phyloP scores from a whole-genome alignment of 2,797 vertebrate genomes.

The Eulemur mongoz region DNA sequence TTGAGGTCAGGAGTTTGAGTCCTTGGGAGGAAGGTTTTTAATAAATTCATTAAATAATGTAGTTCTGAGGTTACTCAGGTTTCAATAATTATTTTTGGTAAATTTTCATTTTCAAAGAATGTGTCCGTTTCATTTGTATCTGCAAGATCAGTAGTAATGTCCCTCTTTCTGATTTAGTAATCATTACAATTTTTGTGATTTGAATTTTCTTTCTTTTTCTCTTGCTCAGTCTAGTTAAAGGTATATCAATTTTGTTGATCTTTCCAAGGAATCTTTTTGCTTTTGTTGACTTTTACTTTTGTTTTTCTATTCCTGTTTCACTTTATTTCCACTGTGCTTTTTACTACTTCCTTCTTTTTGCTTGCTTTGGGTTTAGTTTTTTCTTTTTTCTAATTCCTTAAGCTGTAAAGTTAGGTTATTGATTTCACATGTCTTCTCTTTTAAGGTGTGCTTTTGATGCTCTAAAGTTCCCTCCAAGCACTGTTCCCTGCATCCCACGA shows the following conservation, averaged over 20 bases:
- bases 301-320: neutral
- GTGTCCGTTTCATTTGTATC: neutral
- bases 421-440: neutral
- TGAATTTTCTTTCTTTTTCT: neutral
- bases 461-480: neutral
- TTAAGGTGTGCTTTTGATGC: neutral
- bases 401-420: neutral
- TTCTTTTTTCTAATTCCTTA: neutral
- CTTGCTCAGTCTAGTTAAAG: neutral
- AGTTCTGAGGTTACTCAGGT: neutral
- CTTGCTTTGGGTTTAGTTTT: neutral
- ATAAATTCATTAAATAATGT: neutral
- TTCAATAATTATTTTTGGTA: constrained; percentile 1
- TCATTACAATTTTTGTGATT: neutral
- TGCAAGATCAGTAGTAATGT: neutral
- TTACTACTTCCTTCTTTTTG: neutral
- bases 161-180: neutral
- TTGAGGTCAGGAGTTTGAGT: too few relatives aligned
- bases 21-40: neutral
- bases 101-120: neutral
- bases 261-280: neutral
- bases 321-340: neutral
- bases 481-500: neutral
- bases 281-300: neutral
- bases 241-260: neutral